Conservation (phyloP, 2,113 vertebrate genomes). For the Serilophus lunatus region DNA sequence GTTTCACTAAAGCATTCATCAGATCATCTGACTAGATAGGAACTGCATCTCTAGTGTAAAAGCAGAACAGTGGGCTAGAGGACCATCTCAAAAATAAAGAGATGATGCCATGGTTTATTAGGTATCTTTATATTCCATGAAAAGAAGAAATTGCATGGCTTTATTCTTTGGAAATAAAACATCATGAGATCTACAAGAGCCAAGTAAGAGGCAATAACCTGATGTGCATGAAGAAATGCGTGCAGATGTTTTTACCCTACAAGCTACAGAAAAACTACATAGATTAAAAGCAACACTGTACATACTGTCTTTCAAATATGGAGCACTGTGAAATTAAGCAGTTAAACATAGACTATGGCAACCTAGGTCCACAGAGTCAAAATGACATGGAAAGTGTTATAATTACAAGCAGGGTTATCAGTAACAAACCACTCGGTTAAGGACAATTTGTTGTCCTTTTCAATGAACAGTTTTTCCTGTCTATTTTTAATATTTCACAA, state of each 20-base stretch:
- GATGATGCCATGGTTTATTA: background rate
- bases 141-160: background rate
- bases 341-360: background rate
- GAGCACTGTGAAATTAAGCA: background rate
- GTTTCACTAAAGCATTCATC: background rate
- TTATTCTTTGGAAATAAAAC: background rate
- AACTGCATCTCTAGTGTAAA: background rate
- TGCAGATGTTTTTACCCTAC: background rate
- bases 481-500: background rate
- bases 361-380: background rate
- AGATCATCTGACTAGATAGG: background rate
- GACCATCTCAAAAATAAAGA: background rate
- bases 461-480: background rate
- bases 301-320: background rate
- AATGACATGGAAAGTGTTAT: background rate
- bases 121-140: background rate
- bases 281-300: background rate
- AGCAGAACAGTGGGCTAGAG: background rate
- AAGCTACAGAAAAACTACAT: background rate
- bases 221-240: background rate
- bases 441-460: background rate
- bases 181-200: background rate
- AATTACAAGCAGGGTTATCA: background rate
- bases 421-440: background rate
- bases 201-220: background rate